Evolutionary conservation across 53 echinoderm and acorn worm genomes (phyloP).

Genomic region (Apostichopus leukothele): DNA sequence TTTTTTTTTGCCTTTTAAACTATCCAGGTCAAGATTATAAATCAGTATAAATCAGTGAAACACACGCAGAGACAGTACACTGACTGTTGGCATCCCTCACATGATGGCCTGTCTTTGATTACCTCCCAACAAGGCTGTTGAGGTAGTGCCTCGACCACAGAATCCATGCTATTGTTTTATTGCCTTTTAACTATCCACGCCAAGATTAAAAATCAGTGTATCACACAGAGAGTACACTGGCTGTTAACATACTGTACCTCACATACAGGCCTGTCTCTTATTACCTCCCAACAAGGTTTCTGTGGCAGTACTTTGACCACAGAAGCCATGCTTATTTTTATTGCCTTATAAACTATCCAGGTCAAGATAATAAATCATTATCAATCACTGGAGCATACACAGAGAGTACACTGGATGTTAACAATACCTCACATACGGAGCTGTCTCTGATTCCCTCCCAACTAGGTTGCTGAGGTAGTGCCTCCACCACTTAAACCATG

Average conservation of each 20-base stretch:
- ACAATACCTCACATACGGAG: constrained; percentile 80
- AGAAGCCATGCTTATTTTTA: constrained; percentile 66
- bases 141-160: constrained; percentile 88
- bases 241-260: constrained; percentile 61
- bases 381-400: too few relatives aligned
- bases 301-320: constrained; percentile 92
- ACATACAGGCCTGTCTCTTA: constrained; percentile 76
- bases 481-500: too few relatives aligned
- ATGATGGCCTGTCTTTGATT: constrained; percentile 77
- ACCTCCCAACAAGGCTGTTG: constrained; percentile 94
- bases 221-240: too few relatives aligned
- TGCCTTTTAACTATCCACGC: too few relatives aligned
- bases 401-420: neutral
- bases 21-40: too few relatives aligned
- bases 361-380: too few relatives aligned
- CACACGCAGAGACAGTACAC: too few relatives aligned
- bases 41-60: too few relatives aligned
- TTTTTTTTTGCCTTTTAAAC: too few relatives aligned
- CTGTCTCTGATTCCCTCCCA: neutral
- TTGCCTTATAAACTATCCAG: too few relatives aligned
- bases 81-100: constrained; percentile 64
- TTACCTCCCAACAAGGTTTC: constrained; percentile 94
- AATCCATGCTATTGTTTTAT: constrained; percentile 58
- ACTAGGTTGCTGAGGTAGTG: too few relatives aligned
- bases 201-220: too few relatives aligned